Conservation (phyloP, 1,140 invertebrate species). For the Drosophila yakuba region DNA sequence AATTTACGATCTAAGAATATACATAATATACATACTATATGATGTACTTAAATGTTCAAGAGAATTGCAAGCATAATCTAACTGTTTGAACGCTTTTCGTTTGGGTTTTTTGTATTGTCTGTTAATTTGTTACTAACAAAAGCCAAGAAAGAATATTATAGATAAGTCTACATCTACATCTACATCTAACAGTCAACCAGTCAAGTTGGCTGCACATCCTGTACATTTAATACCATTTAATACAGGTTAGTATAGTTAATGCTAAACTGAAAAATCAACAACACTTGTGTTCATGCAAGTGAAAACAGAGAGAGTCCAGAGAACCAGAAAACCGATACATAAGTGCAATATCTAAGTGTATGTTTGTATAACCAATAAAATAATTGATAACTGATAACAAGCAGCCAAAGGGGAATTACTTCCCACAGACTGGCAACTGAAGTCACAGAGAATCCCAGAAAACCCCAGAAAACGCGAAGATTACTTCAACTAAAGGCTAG, state of each 20-base stretch:
- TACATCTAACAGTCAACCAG: conserved; percentile 14
- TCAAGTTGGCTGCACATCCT: not conserved
- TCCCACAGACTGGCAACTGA: not conserved
- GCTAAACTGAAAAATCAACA: conserved; percentile 3
- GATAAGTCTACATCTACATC: conserved; percentile 1
- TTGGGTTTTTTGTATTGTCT: conserved; percentile 19
- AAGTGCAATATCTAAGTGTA: conserved; percentile 24
- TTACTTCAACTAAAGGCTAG: not conserved
- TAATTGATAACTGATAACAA: not conserved
- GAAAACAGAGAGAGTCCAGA: conserved; percentile 3
- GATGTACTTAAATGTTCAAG: conserved; percentile 58
- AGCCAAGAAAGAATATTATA: conserved; percentile 1
- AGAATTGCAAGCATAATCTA: conserved; percentile 58
- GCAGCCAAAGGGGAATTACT: not conserved
- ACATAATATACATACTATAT: conserved; percentile 18
- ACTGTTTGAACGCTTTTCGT: conserved; percentile 42
- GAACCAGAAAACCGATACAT: conserved; percentile 7
- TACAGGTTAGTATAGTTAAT: conserved; percentile 14
- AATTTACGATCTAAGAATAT: conserved; percentile 34
- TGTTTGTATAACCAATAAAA: conserved; percentile 23
- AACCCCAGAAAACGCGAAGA: conserved; percentile 11
- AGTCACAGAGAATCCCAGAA: not conserved
- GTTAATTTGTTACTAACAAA: conserved; percentile 19
- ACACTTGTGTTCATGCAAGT: not conserved
- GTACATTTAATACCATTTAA: conserved; percentile 20